Conservation (phyloP, 2,888 invertebrate species). For the Nomada ferruginata region DNA sequence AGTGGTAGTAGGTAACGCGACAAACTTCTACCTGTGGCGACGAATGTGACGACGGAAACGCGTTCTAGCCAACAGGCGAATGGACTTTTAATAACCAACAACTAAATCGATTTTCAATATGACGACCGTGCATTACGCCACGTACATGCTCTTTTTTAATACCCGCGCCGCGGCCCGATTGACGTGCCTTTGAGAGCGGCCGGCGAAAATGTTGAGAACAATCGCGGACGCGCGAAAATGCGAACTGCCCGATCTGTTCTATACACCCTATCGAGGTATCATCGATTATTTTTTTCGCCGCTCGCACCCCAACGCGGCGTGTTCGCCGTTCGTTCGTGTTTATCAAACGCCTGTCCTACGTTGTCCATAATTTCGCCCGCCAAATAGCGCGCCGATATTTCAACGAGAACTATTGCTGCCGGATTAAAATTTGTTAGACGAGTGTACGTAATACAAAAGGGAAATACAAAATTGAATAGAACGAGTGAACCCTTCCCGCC, state of each 20-base stretch:
- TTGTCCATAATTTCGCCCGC: conserved; percentile 32
- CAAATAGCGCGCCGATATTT: not conserved
- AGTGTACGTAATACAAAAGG: conserved; percentile 6
- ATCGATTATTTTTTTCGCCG: conserved; percentile 33
- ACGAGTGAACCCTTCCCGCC: no score
- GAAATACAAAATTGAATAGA: not conserved
- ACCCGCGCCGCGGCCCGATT: not conserved
- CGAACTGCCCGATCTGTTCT: not conserved
- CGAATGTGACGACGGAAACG: conserved; percentile 15
- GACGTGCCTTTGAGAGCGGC: conserved; percentile 25
- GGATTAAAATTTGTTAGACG: conserved; percentile 34
- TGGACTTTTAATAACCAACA: conserved; percentile 22
- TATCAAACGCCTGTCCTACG: not conserved
- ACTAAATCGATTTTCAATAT: conserved; percentile 32
- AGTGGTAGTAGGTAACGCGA: no score
- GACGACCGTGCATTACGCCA: conserved; percentile 4
- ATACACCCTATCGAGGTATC: conserved; percentile 16
- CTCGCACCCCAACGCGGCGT: no score
- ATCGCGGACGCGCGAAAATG: not conserved
- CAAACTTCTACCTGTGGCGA: not conserved
- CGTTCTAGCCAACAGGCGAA: conserved; percentile 9
- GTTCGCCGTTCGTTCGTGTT: not conserved
- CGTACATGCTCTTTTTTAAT: conserved; percentile 20
- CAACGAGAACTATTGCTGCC: conserved; percentile 11
- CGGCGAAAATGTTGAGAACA: not conserved